Evolutionary conservation across 2,113 vertebrate species (phyloP).

Genomic region (Triplophysa siluroides): DNA sequence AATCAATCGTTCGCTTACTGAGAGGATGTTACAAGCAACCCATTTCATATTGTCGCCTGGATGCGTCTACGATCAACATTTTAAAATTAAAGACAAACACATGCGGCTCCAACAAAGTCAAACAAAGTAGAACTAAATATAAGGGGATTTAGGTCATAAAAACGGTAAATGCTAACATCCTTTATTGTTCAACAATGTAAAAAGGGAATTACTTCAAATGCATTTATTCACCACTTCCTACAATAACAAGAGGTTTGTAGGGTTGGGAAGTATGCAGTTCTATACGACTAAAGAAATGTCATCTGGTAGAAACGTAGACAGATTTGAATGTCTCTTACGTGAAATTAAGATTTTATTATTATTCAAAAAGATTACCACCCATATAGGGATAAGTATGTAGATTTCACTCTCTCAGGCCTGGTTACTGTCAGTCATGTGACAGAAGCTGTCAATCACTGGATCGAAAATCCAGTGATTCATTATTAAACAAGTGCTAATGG

Average conservation of each 20-base stretch:
- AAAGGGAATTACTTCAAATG: background rate
- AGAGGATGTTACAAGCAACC: constrained; percentile 4
- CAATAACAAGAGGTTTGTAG: background rate
- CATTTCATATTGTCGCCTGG: background rate
- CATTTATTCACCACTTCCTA: background rate
- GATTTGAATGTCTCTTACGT: background rate
- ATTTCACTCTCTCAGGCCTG: background rate
- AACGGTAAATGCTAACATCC: background rate
- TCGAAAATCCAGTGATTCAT: background rate
- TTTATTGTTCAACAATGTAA: too few species aligned
- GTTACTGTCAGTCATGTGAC: constrained; percentile 1
- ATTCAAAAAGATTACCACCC: too few species aligned
- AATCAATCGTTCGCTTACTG: constrained; percentile 10
- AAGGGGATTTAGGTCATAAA: background rate
- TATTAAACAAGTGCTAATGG: constrained; percentile 25
- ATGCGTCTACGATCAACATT: background rate
- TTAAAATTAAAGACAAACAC: background rate
- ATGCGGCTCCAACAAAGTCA: background rate
- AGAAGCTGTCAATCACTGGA: background rate
- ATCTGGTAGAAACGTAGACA: background rate
- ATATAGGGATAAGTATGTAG: background rate
- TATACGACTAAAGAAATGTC: background rate
- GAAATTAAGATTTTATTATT: too few species aligned
- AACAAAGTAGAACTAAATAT: background rate
- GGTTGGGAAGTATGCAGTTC: background rate